Percentiles rank a stretch among this genome's conserved stretches.
These are phyloP conservation scores for Sinocyclocheilus anophthalmus DNA, from an alignment of 2,113 vertebrate genomes.

Conservation along the genomic window DNA sequence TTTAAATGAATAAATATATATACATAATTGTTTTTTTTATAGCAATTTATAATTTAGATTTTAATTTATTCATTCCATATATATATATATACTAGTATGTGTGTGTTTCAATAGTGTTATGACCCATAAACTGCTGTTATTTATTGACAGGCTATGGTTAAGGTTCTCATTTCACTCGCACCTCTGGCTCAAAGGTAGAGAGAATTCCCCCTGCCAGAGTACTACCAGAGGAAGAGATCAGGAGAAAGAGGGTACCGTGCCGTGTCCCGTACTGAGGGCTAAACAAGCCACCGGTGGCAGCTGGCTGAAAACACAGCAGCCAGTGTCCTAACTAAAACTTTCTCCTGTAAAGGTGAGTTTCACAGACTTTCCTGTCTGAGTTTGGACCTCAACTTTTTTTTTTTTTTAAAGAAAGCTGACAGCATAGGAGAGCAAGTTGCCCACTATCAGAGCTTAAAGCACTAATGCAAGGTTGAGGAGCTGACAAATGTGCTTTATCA, in stretches of 20 bases:
- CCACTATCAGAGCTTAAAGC: not conserved
- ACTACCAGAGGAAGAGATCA: slow-evolving; percentile 76
- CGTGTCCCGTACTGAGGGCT: slow-evolving; percentile 71
- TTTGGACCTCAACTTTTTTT: not conserved
- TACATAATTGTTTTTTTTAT: no score
- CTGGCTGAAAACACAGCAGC: slow-evolving; percentile 73
- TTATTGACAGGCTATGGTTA: not conserved
- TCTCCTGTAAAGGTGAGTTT: slow-evolving; percentile 76
- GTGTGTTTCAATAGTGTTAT: not conserved
- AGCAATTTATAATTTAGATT: no score
- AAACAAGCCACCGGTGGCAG: slow-evolving; percentile 66
- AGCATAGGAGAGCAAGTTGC: not conserved
- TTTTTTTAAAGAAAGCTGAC: not conserved
- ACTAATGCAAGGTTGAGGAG: not conserved
- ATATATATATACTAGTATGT: no score
- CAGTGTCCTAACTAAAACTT: slow-evolving; percentile 75
- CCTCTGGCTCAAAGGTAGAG: slow-evolving; percentile 61
- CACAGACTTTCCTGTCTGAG: not conserved
- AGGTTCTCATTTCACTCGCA: slow-evolving; percentile 74
- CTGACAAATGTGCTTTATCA: not conserved
- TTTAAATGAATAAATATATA: no score
- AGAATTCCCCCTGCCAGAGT: slow-evolving; percentile 72
- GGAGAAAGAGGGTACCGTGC: slow-evolving; percentile 66
- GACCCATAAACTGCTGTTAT: not conserved
- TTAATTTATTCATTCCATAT: no score